These are phyloP conservation scores for Zaprionus tsacasi DNA, from an alignment of 1,140 invertebrate species.

Conservation along the genomic window DNA sequence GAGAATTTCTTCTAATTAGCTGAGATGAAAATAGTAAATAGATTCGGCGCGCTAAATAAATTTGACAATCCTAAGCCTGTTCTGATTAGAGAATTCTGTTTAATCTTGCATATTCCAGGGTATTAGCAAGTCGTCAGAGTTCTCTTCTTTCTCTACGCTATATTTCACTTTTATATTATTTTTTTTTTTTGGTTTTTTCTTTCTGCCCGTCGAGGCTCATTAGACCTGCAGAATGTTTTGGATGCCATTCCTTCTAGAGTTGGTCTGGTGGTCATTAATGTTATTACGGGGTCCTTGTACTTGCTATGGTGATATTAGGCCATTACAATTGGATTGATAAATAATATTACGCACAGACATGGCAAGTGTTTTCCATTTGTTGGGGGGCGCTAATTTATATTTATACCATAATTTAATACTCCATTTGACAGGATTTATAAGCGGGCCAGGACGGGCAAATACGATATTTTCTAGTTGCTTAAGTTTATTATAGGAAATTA, in stretches of 20 bases:
- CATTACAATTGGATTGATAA: constrained; percentile 81
- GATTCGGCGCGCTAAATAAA: not conserved
- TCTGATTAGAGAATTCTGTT: constrained; percentile 1
- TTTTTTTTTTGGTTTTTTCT: constrained; percentile 73
- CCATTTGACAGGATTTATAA: constrained; percentile 68
- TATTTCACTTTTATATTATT: constrained; percentile 14
- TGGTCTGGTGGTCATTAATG: constrained; percentile 71
- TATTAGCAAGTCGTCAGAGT: constrained; percentile 14
- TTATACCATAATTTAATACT: constrained; percentile 66
- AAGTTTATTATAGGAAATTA: not conserved
- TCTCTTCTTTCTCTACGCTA: constrained; percentile 21
- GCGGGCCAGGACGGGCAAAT: not conserved
- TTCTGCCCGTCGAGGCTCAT: constrained; percentile 81
- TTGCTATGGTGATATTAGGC: constrained; percentile 18
- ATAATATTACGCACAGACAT: constrained; percentile 66
- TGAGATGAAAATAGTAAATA: not conserved
- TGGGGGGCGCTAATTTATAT: constrained; percentile 48
- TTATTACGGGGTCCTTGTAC: constrained; percentile 67
- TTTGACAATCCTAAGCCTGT: not conserved
- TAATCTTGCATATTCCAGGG: constrained; percentile 3
- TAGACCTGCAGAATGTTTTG: constrained; percentile 83
- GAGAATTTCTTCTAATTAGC: not conserved
- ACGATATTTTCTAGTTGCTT: not conserved
- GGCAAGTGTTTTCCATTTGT: constrained; percentile 50
- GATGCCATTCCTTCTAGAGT: constrained; percentile 34